phyloP scores from a whole-genome alignment of 2,797 vertebrate genomes.

The Microctenopoma steveboyesi region DNA sequence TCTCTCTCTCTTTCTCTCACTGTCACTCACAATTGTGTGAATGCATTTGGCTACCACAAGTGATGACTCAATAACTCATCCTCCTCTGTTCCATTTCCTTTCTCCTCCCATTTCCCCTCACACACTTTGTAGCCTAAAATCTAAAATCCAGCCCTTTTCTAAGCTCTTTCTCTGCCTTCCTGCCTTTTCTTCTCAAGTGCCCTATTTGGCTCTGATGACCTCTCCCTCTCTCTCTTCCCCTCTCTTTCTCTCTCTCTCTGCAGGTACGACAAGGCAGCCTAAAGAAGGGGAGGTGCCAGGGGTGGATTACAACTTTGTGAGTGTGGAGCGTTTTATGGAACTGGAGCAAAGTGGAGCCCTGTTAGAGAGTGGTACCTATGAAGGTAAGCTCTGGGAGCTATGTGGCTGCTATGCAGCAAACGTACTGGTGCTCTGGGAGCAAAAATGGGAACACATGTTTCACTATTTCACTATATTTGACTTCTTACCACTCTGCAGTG shows the following conservation, averaged over 20 bases:
- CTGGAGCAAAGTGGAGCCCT: constrained; percentile 98
- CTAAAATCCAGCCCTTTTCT: constrained; percentile 43
- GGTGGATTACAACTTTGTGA: constrained; percentile 99
- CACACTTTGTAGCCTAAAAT: constrained; percentile 65
- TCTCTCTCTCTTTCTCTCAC: constrained; percentile 47
- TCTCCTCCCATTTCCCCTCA: constrained; percentile 70
- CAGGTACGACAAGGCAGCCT: constrained; percentile 98
- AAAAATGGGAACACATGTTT: constrained; percentile 37
- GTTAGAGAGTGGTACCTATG: constrained; percentile 98
- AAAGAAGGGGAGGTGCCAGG: constrained; percentile 99
- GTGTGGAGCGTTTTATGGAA: constrained; percentile 99
- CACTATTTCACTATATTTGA: constrained; percentile 46
- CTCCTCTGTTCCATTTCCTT: constrained; percentile 72
- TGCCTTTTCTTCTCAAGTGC: constrained; percentile 75
- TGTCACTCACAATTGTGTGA: constrained; percentile 71
- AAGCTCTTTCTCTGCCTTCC: constrained; percentile 64
- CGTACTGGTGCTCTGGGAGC: constrained; percentile 37
- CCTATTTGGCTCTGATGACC: constrained; percentile 71
- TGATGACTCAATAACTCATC: constrained; percentile 65
- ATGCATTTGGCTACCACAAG: constrained; percentile 69
- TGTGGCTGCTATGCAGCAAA: constrained; percentile 21
- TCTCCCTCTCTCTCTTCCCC: neutral
- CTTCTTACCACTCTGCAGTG: neutral
- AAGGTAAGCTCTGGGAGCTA: constrained; percentile 86
- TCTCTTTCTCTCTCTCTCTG: constrained; percentile 24